Evolutionary conservation across 2,888 invertebrate species (phyloP), one percentile per base, ranked within the genome.

Genomic region (Orchesella flavescens): DNA sequence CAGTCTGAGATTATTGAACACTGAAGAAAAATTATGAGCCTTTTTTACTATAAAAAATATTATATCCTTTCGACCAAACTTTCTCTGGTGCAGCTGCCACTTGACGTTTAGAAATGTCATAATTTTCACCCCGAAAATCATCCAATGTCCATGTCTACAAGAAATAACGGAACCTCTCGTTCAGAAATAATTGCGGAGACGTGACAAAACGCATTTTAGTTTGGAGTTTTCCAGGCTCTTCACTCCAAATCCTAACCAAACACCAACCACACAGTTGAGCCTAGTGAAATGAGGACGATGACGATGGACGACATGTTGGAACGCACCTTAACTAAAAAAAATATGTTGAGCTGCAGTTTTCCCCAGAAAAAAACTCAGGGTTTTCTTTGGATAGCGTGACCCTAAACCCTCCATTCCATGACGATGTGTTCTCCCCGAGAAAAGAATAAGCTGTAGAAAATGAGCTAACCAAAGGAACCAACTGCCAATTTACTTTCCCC

Each of bases 391-490:
- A 78, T 78, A 78, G 83, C 78, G 83, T 83, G 83, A 83, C 83
- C 83, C 83, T 73, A n/a, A n/a, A 21, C 19, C 17, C 1, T 59
- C 21, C 17, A 17, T 74, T 69, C 82, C 46, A 68, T 13, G 1
- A 66, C 73, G 77, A 73, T 76, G 24, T 76, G 71, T 69, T 76
- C 82, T 63, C 63, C 65, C 65, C 75, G 71, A 76, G 82, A 63
- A 24, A 49, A 69, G 46, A 75, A 75, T 49, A 74, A 83, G 66
- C 77, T 71, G 68, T 66, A 78, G 83, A 83, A 83, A 83, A 83
- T 83, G 83, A 77, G 83, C 83, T 83, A 83, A 83, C 83, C n/a
- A n/a, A n/a, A n/a, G n/a, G n/a, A n/a, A n/a, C n/a, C 83, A 83
- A 83, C 83, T 83, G 78, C 83, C 83, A 83, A 83, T 83, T 83